A percentile compares a stretch with the other conserved stretches of the same genome.
phyloP scores from a whole-genome alignment of 2,113 vertebrate genomes.

The Origma solitaria region DNA sequence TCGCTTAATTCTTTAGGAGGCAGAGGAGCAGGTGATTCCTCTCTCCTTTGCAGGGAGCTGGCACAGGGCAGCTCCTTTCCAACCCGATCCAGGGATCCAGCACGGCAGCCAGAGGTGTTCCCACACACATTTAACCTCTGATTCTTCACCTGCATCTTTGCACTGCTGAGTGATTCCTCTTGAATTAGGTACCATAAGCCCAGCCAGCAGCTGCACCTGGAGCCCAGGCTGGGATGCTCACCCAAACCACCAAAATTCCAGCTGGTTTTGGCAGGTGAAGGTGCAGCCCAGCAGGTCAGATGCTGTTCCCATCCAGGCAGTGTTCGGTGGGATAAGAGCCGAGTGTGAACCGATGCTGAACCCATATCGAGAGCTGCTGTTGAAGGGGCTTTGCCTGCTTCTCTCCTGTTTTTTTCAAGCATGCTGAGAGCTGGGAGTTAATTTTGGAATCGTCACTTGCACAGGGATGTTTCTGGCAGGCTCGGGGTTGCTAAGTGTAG shows the following conservation, averaged over 20 bases:
- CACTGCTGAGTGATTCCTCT: neutral
- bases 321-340: fast-evolving
- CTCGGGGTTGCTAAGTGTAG: conserved; percentile 53
- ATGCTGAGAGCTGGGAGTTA: conserved; percentile 5
- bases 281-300: neutral
- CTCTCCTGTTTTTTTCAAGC: neutral
- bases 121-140: fast-evolving
- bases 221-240: neutral
- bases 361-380: neutral
- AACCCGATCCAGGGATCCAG: too few species aligned
- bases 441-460: conserved; percentile 35
- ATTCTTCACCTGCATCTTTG: neutral
- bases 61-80: neutral
- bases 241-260: neutral
- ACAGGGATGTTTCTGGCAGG: conserved; percentile 48
- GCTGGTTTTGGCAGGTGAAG: neutral
- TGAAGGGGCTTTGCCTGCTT: neutral
- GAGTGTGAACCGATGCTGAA: neutral
- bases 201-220: neutral
- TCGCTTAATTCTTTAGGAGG: neutral
- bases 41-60: neutral
- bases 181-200: neutral
- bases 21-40: neutral
- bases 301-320: neutral
- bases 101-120: neutral